Evolutionary conservation across 2,888 invertebrate genomes (phyloP).

Genomic region (Keiferia lycopersicella): DNA sequence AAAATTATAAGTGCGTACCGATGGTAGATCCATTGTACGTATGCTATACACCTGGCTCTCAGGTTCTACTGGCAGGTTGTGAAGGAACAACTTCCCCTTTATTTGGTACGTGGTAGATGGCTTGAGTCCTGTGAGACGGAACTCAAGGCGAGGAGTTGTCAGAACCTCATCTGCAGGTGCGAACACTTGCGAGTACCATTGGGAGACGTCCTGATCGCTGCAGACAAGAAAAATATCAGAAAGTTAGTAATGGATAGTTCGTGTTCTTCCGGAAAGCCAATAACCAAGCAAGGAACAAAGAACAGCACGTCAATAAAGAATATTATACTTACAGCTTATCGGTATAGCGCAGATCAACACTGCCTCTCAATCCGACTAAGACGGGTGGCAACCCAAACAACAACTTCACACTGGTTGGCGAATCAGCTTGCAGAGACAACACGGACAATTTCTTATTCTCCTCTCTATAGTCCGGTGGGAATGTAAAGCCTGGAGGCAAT

Average conservation of each 20-base stretch:
- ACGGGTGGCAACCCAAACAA: slow-evolving; percentile 91
- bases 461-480: slow-evolving; percentile 57
- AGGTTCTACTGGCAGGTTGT: slow-evolving; percentile 89
- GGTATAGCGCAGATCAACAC: slow-evolving; percentile 93
- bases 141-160: slow-evolving; percentile 92
- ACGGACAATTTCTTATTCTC: slow-evolving; percentile 76
- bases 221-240: slow-evolving; percentile 31
- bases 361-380: slow-evolving; percentile 92
- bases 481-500: slow-evolving; percentile 55
- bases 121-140: slow-evolving; percentile 88
- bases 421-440: slow-evolving; percentile 86
- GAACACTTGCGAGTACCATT: slow-evolving; percentile 92
- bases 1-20: slow-evolving; percentile 46
- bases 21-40: slow-evolving; percentile 81
- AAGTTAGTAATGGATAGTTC: neutral
- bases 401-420: slow-evolving; percentile 89
- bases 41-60: slow-evolving; percentile 89
- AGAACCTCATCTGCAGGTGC: slow-evolving; percentile 93
- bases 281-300: too few species aligned
- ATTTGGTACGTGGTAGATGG: slow-evolving; percentile 92
- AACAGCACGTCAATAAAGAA: neutral
- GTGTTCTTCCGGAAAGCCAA: neutral
- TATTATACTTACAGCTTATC: slow-evolving; percentile 88
- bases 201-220: slow-evolving; percentile 85
- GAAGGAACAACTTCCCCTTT: slow-evolving; percentile 88